Percentiles rank a stretch among this genome's conserved stretches.
phyloP scores from a whole-genome alignment of 2,888 invertebrate genomes.

The Rotaria sp. region DNA sequence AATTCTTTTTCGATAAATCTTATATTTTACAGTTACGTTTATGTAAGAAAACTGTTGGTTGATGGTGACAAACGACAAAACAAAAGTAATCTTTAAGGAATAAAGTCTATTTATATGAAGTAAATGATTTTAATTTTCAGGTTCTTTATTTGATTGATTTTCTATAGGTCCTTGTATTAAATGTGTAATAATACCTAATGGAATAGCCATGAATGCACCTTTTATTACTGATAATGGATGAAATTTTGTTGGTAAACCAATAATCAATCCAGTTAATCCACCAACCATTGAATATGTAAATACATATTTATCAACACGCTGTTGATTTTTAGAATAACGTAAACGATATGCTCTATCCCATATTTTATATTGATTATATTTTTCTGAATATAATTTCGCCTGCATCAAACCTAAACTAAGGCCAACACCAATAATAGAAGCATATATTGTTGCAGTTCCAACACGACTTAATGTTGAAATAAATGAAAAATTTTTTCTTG shows the following conservation, averaged over 20 bases:
- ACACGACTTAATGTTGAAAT: neutral
- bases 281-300: neutral
- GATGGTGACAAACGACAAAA: no score
- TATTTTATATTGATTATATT: neutral
- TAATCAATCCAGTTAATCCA: neutral
- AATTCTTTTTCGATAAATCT: no score
- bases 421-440: neutral
- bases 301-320: neutral
- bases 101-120: no score
- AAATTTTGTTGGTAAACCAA: neutral
- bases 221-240: neutral
- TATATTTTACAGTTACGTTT: no score
- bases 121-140: neutral
- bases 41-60: no score
- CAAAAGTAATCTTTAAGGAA: no score
- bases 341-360: conserved; percentile 9
- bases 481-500: neutral
- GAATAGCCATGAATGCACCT: neutral
- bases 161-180: neutral
- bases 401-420: neutral
- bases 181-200: neutral
- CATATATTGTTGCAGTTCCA: neutral
- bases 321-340: neutral
- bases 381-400: neutral
- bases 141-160: neutral